Evolutionary conservation across 2,797 vertebrate species (phyloP).

Genomic region (Erethizon dorsatum): DNA sequence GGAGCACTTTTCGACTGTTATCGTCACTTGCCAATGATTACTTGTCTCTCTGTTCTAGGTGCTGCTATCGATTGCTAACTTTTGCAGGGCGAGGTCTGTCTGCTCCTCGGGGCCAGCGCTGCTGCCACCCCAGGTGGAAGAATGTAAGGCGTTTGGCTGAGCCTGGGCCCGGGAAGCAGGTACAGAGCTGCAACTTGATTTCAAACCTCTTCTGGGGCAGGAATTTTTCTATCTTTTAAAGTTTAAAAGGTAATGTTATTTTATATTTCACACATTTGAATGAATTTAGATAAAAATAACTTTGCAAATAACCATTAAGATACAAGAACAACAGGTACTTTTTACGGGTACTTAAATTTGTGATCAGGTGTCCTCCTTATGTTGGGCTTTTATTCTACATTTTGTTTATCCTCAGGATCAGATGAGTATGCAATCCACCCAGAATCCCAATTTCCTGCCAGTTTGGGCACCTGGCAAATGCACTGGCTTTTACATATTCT

Average conservation of each 20-base stretch:
- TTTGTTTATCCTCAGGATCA: background rate
- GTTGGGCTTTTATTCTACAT: background rate
- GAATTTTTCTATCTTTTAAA: background rate
- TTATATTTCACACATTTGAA: slow-evolving; percentile 31
- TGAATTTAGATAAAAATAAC: slow-evolving; percentile 14
- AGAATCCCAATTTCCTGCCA: background rate
- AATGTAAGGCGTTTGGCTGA: background rate
- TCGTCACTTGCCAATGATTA: background rate
- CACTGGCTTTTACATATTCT: background rate
- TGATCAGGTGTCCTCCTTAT: background rate
- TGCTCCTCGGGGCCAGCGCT: background rate
- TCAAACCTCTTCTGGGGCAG: background rate
- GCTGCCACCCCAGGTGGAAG: background rate
- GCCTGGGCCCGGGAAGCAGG: background rate
- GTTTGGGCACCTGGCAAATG: background rate
- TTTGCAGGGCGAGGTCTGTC: background rate
- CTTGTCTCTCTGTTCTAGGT: background rate
- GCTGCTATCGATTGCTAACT: background rate
- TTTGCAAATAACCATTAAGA: background rate
- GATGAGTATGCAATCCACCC: background rate
- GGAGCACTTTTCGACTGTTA: background rate
- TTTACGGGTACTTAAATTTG: background rate
- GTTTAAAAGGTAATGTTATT: background rate
- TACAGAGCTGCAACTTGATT: background rate
- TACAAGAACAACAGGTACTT: background rate